Conservation (phyloP, 1,140 invertebrate species). For the Anastrepha obliqua region DNA sequence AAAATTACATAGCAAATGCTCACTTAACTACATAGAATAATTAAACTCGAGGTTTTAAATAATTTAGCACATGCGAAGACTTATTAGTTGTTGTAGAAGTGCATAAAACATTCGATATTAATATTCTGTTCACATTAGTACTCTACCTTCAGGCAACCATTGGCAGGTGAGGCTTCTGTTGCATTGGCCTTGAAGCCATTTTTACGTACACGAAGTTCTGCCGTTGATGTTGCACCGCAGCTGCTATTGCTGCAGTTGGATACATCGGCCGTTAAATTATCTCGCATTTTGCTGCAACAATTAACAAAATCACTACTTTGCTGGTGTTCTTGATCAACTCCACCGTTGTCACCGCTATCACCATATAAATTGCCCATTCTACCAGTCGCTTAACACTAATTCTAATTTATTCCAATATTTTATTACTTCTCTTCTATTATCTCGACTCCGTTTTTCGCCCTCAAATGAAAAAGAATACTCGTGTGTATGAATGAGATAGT, state of each 20-base stretch:
- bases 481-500: neutral
- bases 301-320: slow-evolving; percentile 38
- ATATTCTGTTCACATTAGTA: neutral
- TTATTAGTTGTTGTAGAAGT: no score
- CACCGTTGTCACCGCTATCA: neutral
- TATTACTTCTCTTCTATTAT: neutral
- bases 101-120: no score
- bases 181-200: slow-evolving; percentile 61
- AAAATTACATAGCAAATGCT: neutral
- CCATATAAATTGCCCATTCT: slow-evolving; percentile 57
- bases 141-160: slow-evolving; percentile 60
- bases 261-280: slow-evolving; percentile 62
- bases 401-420: slow-evolving; percentile 25
- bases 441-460: neutral
- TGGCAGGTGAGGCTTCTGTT: slow-evolving; percentile 58
- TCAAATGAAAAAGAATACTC: neutral
- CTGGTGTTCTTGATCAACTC: slow-evolving; percentile 27
- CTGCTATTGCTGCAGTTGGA: slow-evolving; percentile 61
- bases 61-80: no score
- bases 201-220: slow-evolving; percentile 67
- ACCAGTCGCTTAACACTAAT: neutral
- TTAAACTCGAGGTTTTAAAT: no score
- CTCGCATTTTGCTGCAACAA: slow-evolving; percentile 18
- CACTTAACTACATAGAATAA: no score
- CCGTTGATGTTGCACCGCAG: neutral